Percentiles rank a stretch among this genome's conserved stretches.
Evolutionary conservation across 2,888 invertebrate species (phyloP).

Genomic region (Amphipyra berbera): DNA sequence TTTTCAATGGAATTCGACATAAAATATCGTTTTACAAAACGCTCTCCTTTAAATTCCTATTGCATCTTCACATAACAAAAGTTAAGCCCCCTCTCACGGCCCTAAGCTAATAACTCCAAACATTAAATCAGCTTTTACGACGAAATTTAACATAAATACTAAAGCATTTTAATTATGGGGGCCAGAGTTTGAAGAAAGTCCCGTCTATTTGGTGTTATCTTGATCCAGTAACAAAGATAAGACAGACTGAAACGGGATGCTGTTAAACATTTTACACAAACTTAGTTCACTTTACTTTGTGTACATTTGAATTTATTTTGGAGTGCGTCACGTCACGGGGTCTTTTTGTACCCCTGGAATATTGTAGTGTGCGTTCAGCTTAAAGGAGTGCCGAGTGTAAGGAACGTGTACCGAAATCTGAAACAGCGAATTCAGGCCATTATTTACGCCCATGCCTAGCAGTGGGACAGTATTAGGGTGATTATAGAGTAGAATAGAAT

Average conservation of each 20-base stretch:
- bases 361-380: background rate
- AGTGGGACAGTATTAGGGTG: no score
- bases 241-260: slow-evolving; percentile 37
- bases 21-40: background rate
- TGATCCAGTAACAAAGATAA: slow-evolving; percentile 51
- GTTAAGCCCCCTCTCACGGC: slow-evolving; percentile 22
- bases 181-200: slow-evolving; percentile 46
- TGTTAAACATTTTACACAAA: slow-evolving; percentile 33
- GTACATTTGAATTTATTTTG: slow-evolving; percentile 39
- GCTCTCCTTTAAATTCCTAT: background rate
- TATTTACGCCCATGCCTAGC: no score
- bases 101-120: slow-evolving; percentile 45
- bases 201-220: slow-evolving; percentile 43
- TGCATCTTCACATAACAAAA: slow-evolving; percentile 25
- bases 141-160: slow-evolving; percentile 56
- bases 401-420: no score
- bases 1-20: no score
- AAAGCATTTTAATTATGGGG: slow-evolving; percentile 57
- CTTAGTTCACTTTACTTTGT: slow-evolving; percentile 38
- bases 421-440: no score
- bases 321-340: slow-evolving; percentile 19
- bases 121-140: slow-evolving; percentile 53
- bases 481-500: no score
- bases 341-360: background rate
- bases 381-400: no score